Conservation (phyloP, 2,113 vertebrate genomes). For the Pelobates fuscus region DNA sequence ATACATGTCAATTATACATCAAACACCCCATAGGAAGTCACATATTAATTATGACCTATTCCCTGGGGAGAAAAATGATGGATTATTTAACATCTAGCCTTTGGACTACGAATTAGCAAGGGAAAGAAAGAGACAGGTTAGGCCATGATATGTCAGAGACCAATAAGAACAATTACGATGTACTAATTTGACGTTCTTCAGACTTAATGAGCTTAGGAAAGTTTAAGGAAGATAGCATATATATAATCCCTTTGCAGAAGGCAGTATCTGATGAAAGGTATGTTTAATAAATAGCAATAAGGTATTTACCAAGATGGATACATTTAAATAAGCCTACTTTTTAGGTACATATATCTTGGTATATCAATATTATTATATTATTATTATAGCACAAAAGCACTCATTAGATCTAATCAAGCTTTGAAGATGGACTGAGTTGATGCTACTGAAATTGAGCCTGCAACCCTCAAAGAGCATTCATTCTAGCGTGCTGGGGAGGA, state of each 20-base stretch:
- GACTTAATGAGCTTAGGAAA: background rate
- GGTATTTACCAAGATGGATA: too few species aligned
- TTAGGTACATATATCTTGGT: too few species aligned
- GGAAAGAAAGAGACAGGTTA: background rate
- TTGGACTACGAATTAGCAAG: conserved; percentile 17
- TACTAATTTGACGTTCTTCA: background rate
- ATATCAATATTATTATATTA: too few species aligned
- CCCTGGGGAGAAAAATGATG: conserved; percentile 36
- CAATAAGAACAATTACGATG: background rate
- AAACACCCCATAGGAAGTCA: conserved; percentile 40
- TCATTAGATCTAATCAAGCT: too few species aligned
- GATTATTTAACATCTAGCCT: conserved; percentile 39
- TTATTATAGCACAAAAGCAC: too few species aligned
- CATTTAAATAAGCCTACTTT: too few species aligned
- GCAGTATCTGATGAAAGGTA: too few species aligned
- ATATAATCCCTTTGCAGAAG: background rate
- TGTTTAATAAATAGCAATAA: too few species aligned
- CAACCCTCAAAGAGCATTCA: too few species aligned
- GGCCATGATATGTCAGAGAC: background rate
- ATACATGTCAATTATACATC: conserved; percentile 45
- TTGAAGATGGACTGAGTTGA: too few species aligned
- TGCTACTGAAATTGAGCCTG: too few species aligned
- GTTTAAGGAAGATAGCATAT: background rate
- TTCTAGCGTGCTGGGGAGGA: too few species aligned
- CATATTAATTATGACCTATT: conserved; percentile 50